Base-by-base conservation (phyloP, 2,113 vertebrate genomes). In the Pelmatolapia mariae region DNA sequence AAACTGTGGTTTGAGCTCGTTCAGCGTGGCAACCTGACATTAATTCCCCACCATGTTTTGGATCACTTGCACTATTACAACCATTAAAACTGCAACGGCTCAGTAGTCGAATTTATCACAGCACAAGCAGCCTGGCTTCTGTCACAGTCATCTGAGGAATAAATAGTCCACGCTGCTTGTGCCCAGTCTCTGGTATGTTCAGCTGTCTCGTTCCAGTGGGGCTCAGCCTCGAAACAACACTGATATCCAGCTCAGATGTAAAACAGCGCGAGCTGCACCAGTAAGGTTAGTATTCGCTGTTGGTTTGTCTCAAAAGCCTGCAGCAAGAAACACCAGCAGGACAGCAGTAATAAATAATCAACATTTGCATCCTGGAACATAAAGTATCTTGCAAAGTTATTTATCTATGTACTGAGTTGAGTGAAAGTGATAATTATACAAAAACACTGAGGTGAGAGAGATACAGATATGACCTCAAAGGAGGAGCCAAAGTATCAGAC, bases 401-500 rank as follows among this genome's bases (percentile, higher is more conserved):
- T 80, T 47, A 57, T 19, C 15, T 26, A 10, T 12, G 31, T 43
- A 26, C 53, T 43, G 18, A 82, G 59, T n/a, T 76, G 31, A 83
- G 66, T 80, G 13, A 53, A 38, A 85, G 89, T 82, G 90, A 33
- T 88, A 82, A 93, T 91, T 90, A 80, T 61, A 53, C 82, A 36
- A 43, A 36, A 86, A 54, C 83, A 76, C 18, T 47, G 4, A 59
- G 83, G 81, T 85, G 91, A 90, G 88, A 76, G 36, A 76, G 29
- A 71, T 66, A 63, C 66, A 38, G 79, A 82, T 43, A 93, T 88
- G 93, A 91, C 82, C 22, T 76, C 89, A 90, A 82, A 87, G 89
- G 91, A 84, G 89, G 95, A 93, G 85, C 87, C 68, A 63, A 82
- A 79, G 26, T 90, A 95, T 50, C 90, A 95, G 89, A 95, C 96